These are phyloP conservation scores for Paramuricea clavata DNA, from an alignment of 92 coral and sea anemone genomes.

Conservation along the genomic window DNA sequence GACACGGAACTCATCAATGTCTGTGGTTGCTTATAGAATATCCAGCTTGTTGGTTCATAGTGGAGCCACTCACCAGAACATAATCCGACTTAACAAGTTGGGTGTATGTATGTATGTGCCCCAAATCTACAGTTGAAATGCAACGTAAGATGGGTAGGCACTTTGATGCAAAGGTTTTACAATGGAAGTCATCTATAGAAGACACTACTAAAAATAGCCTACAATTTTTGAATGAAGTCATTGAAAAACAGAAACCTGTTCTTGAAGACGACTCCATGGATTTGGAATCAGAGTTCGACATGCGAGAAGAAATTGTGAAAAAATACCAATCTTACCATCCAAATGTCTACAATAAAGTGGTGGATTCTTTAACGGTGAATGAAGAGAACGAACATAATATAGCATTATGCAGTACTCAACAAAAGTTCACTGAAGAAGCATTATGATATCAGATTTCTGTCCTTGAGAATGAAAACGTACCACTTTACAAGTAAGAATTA, in stretches of 20 bases:
- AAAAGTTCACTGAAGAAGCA: too few relatives aligned
- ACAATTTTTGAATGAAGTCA: conserved; percentile 25
- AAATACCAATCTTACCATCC: not conserved
- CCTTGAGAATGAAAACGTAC: too few relatives aligned
- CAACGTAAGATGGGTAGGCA: conserved; percentile 49
- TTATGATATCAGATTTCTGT: too few relatives aligned
- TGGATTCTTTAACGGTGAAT: not conserved
- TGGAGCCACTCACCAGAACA: conserved; percentile 39
- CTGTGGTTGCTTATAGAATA: conserved; percentile 54
- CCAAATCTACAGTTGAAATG: conserved; percentile 14
- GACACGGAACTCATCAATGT: not conserved
- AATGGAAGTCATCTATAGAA: conserved; percentile 42
- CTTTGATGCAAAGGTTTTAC: conserved; percentile 33
- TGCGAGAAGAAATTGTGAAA: not conserved
- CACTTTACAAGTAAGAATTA: too few relatives aligned
- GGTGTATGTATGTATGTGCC: conserved; percentile 57
- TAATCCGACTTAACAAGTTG: conserved; percentile 39
- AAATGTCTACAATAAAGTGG: not conserved
- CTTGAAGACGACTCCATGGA: conserved; percentile 25
- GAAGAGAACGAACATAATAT: too few relatives aligned
- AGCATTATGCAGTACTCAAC: too few relatives aligned
- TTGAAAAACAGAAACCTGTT: not conserved
- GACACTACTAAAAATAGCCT: conserved; percentile 19
- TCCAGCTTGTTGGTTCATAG: conserved; percentile 55
- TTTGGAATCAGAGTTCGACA: not conserved